These are phyloP conservation scores for Caenorhabditis japonica DNA, from an alignment of 2,888 invertebrate species.

Conservation along the genomic window DNA sequence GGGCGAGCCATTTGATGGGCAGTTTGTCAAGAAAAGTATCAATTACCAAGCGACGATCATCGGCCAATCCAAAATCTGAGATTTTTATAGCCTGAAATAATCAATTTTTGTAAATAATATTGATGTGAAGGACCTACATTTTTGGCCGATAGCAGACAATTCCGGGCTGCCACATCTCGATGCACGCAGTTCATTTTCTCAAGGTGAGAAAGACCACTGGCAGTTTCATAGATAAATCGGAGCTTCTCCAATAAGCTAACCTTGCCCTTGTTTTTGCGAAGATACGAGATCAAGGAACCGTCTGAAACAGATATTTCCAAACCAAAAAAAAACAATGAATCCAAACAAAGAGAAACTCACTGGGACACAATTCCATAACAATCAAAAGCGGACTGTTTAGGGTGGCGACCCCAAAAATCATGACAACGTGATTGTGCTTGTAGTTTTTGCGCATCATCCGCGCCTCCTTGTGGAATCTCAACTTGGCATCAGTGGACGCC, in stretches of 20 bases:
- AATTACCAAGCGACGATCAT: slow-evolving; percentile 57
- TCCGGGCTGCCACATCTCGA: slow-evolving; percentile 87
- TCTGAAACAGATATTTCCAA: slow-evolving; percentile 41
- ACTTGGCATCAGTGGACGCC: slow-evolving; percentile 56
- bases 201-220: slow-evolving; percentile 87
- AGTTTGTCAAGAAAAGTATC: slow-evolving; percentile 70
- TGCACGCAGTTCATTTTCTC: slow-evolving; percentile 88
- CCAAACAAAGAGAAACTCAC: slow-evolving; percentile 24
- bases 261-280: slow-evolving; percentile 64
- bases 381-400: slow-evolving; percentile 69
- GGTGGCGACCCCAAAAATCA: slow-evolving; percentile 66
- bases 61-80: slow-evolving; percentile 77
- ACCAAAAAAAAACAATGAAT: neutral
- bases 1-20: slow-evolving; percentile 73
- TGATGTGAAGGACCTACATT: too few relatives aligned
- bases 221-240: slow-evolving; percentile 79
- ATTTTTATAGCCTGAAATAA: slow-evolving; percentile 75
- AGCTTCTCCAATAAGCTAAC: slow-evolving; percentile 54
- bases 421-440: slow-evolving; percentile 67
- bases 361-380: slow-evolving; percentile 71
- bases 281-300: slow-evolving; percentile 60
- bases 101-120: too few relatives aligned
- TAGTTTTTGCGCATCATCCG: slow-evolving; percentile 68
- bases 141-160: slow-evolving; percentile 81
- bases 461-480: slow-evolving; percentile 71